Conservation (phyloP, 2,797 vertebrate genomes). For the Myripristis murdjan region DNA sequence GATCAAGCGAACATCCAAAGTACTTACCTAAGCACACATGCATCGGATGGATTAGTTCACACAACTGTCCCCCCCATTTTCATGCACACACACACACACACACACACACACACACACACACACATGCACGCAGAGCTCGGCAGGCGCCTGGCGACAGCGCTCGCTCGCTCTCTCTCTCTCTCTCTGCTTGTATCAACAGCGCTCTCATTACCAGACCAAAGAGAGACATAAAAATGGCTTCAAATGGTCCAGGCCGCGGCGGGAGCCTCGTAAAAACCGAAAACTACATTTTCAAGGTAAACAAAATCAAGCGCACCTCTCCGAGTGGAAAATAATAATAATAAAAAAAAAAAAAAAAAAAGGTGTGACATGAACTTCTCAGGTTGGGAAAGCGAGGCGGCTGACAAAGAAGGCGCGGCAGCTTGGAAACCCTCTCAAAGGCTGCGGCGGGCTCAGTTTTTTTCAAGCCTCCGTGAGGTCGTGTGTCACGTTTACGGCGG, state of each 20-base stretch:
- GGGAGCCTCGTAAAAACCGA: constrained; percentile 31
- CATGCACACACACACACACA: background rate
- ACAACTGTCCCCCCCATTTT: too few species aligned
- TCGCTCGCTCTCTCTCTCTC: background rate
- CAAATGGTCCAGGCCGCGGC: constrained; percentile 7
- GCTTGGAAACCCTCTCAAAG: background rate
- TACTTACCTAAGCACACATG: too few species aligned
- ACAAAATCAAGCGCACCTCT: constrained; percentile 29
- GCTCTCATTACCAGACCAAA: constrained; percentile 43
- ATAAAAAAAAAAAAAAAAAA: background rate
- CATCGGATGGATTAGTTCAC: too few species aligned
- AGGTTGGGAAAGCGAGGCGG: background rate
- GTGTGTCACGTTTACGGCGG: background rate
- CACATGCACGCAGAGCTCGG: constrained; percentile 7
- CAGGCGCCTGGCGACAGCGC: constrained; percentile 25
- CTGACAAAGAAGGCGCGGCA: too few species aligned
- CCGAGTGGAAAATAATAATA: too few species aligned
- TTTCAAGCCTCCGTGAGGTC: background rate
- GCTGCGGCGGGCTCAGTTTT: too few species aligned
- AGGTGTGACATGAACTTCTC: constrained; percentile 1
- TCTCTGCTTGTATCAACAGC: constrained; percentile 15
- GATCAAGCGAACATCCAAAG: background rate
- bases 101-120: constrained; percentile 10
- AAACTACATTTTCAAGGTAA: constrained; percentile 38
- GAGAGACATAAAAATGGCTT: constrained; percentile 36